Conservation (phyloP, 2,888 invertebrate genomes). For the Trachelus troglodyta region DNA sequence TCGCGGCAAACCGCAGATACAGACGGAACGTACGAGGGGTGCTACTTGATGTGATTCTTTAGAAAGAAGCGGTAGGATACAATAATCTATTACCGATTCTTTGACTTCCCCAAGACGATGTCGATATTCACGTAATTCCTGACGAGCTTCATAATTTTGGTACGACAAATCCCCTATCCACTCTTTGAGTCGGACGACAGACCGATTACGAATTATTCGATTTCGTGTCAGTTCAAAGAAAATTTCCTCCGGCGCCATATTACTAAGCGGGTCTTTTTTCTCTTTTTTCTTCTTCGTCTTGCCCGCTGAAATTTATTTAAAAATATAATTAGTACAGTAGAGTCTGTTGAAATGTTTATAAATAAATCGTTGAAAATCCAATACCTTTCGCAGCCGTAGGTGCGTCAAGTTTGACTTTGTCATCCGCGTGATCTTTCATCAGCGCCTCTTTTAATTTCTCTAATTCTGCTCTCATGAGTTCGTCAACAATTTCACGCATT, state of each 20-base stretch:
- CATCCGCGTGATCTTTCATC: constrained; percentile 62
- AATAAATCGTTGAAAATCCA: not conserved
- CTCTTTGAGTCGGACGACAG: constrained; percentile 71
- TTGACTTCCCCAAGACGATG: constrained; percentile 73
- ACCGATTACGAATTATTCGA: constrained; percentile 77
- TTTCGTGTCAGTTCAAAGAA: constrained; percentile 79
- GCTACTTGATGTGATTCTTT: constrained; percentile 50
- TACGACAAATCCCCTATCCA: constrained; percentile 79
- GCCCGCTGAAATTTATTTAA: constrained; percentile 7
- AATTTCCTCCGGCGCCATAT: constrained; percentile 73
- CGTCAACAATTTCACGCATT: constrained; percentile 77
- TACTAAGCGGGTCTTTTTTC: constrained; percentile 75
- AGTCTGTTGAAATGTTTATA: not conserved
- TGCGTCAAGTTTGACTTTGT: constrained; percentile 30
- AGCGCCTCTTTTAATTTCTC: constrained; percentile 69
- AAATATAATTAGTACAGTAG: too few relatives aligned
- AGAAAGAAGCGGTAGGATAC: constrained; percentile 71
- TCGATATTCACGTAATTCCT: constrained; percentile 65
- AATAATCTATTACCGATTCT: constrained; percentile 72
- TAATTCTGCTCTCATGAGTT: constrained; percentile 73
- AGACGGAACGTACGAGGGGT: constrained; percentile 63
- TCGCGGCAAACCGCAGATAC: constrained; percentile 77
- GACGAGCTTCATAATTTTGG: constrained; percentile 70
- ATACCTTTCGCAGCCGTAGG: constrained; percentile 35
- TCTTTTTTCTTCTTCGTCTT: constrained; percentile 41